Base-by-base conservation (phyloP, 2,113 vertebrate genomes). In the Thoracochromis brauschi region DNA sequence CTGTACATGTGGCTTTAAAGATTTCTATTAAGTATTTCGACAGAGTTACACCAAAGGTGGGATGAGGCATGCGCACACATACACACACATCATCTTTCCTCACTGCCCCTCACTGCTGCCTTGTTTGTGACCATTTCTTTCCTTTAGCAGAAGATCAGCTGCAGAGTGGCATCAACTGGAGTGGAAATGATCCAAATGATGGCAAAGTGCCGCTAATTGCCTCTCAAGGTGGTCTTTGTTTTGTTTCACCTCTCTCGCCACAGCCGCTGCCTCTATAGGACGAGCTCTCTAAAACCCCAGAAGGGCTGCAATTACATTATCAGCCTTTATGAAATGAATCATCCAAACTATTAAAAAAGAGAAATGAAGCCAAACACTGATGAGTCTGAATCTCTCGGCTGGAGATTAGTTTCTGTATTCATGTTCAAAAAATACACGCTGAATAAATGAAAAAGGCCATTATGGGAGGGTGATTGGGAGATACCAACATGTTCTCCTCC, bases 141-240 rank as follows among this genome's bases (percentile, higher is more conserved):
- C 60, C 78, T 80, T 40, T 40, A 75, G 63, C 53, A 79, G 33
- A 79, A 89, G 88, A 91, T 88, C 79, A 86, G 49, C 82, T 51
- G 88, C 53, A 89, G 84, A 87, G 33, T 86, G 85, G 90, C 88
- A 92, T 85, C 87, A n/a, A 45, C 87, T 84, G 68, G 82, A 89
- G 89, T 82, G 85, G 81, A 87, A 90, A 89, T 85, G 82, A 87
- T 92, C 90, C 85, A 92, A 82, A 93, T 81, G 87, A 92, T 63
- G 86, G 85, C 86, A 84, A 91, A 94, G 85, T 82, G 88, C 85
- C 9, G 53, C 88, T 93, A 95, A 95, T 94, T 94, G 90, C 87
- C 91, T 92, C 90, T 94, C 47, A 47, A 88, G 88, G 80, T 85
- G 87, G 82, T 84, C 87, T 91, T 85, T 94, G 89, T 90, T 90